A percentile compares a stretch with the other conserved stretches of the same genome.
Conservation (phyloP, 2,888 invertebrate species). For the Papilio protenor region DNA sequence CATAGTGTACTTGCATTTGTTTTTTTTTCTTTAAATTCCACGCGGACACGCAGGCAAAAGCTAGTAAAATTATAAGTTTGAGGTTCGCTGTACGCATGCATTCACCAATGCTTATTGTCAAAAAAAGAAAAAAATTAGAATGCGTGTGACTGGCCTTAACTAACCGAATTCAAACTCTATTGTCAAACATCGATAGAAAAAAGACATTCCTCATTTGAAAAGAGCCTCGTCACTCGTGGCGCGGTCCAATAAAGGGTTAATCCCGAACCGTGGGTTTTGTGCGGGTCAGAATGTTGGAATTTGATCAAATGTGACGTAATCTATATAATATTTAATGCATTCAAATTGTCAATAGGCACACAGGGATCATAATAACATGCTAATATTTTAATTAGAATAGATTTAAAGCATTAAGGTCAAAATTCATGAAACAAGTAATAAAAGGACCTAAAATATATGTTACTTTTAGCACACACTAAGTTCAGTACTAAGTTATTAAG, state of each 20-base stretch:
- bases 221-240: constrained; percentile 41
- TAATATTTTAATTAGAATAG: background rate
- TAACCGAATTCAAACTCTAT: constrained; percentile 62
- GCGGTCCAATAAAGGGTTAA: constrained; percentile 41
- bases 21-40: no score
- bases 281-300: constrained; percentile 35
- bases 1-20: no score
- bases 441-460: background rate
- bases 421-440: no score
- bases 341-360: background rate
- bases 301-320: constrained; percentile 21
- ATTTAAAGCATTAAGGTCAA: background rate
- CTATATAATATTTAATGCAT: constrained; percentile 7
- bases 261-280: constrained; percentile 17
- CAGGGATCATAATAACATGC: background rate
- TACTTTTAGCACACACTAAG: no score
- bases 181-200: constrained; percentile 54
- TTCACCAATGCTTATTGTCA: constrained; percentile 43
- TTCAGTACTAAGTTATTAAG: no score
- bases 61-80: constrained; percentile 24
- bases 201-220: constrained; percentile 41
- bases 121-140: constrained; percentile 50
- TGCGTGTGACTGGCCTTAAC: constrained; percentile 58
- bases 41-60: background rate
- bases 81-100: constrained; percentile 28